These are phyloP conservation scores for Hemitrygon akajei DNA, from an alignment of 2,797 vertebrate genomes.

Conservation along the genomic window DNA sequence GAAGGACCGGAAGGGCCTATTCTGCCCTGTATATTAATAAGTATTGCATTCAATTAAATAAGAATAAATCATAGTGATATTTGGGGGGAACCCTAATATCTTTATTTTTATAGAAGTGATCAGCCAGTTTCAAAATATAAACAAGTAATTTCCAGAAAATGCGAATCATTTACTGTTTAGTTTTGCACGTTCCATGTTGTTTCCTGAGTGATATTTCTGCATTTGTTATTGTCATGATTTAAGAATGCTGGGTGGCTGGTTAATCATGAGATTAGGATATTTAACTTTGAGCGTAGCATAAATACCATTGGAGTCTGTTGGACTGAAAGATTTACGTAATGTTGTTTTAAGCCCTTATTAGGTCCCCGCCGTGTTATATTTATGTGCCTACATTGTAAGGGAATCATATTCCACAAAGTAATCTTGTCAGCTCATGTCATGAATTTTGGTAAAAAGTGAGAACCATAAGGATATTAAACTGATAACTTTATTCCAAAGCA, in stretches of 20 bases:
- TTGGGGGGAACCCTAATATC: not conserved
- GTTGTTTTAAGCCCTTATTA: not conserved
- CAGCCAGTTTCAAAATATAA: not conserved
- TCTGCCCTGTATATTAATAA: too few relatives aligned
- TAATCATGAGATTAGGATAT: not conserved
- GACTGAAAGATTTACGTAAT: not conserved
- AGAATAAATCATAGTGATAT: not conserved
- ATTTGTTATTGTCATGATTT: not conserved
- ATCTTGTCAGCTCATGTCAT: not conserved
- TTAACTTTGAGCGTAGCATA: not conserved
- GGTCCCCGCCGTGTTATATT: not conserved
- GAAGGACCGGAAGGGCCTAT: too few relatives aligned
- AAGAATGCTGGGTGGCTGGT: not conserved
- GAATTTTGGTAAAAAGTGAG: not conserved
- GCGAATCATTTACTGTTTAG: not conserved
- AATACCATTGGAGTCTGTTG: not conserved
- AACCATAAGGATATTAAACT: not conserved
- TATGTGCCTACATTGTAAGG: not conserved
- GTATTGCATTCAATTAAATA: not conserved
- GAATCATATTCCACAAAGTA: not conserved
- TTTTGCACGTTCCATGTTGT: not conserved
- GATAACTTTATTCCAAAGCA: not conserved
- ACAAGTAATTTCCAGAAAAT: not conserved
- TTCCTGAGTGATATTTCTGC: not conserved
- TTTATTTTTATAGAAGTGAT: not conserved